phyloP scores from a whole-genome alignment of 2,888 invertebrate species.

The Galerucella nymphaeae region DNA sequence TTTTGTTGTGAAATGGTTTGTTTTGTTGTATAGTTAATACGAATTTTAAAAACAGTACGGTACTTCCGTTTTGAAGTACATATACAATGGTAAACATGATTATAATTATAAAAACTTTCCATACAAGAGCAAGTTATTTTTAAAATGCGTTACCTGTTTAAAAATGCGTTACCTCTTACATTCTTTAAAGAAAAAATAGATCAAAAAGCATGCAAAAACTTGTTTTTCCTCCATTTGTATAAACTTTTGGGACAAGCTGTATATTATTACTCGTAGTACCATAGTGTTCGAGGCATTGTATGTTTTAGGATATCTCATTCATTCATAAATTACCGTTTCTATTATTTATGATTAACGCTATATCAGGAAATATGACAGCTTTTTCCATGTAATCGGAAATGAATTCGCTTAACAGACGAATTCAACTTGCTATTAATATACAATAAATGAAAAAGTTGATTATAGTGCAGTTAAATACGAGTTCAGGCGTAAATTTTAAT shows the following conservation, averaged over 20 bases:
- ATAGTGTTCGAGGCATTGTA: background rate
- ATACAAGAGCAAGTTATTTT: too few relatives aligned
- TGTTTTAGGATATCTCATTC: background rate
- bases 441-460: background rate
- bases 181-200: too few relatives aligned
- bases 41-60: background rate
- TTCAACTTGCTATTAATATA: background rate
- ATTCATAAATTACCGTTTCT: background rate
- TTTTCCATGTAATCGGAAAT: conserved; percentile 28
- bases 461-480: conserved; percentile 9
- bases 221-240: too few relatives aligned
- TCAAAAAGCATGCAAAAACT: too few relatives aligned
- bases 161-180: too few relatives aligned
- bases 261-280: background rate
- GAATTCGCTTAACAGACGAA: conserved; percentile 11
- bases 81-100: too few relatives aligned
- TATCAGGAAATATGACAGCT: conserved; percentile 26
- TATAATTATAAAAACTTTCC: too few relatives aligned
- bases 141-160: too few relatives aligned
- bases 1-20: conserved; percentile 5
- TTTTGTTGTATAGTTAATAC: conserved; percentile 1
- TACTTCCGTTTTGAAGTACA: background rate
- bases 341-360: conserved; percentile 22
- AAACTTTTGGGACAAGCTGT: too few relatives aligned
- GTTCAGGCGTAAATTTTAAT: too few relatives aligned